Conservation (phyloP, 2,113 vertebrate species). For the Thalassoma bifasciatum region DNA sequence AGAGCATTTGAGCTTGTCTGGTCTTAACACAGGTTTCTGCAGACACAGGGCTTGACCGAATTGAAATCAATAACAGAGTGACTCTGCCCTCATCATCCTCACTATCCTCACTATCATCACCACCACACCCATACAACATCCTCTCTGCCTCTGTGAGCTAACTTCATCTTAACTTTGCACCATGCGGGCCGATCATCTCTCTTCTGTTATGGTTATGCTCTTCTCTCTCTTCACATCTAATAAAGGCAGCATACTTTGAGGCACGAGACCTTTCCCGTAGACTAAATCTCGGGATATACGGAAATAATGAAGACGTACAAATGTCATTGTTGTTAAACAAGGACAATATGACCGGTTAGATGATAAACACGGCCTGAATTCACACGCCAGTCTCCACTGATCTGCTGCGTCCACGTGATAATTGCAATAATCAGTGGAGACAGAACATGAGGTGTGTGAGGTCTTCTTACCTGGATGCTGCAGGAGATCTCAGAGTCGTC, state of each 20-base stretch:
- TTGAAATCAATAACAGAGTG: constrained; percentile 34
- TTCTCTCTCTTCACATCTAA: not conserved
- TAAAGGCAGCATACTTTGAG: not conserved
- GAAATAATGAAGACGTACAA: not conserved
- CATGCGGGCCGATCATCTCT: not conserved
- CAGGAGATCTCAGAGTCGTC: constrained; percentile 95
- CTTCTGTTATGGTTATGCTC: not conserved
- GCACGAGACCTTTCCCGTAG: constrained; percentile 23
- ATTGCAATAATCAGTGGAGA: constrained; percentile 15
- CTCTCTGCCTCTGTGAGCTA: constrained; percentile 21
- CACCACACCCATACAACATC: constrained; percentile 68
- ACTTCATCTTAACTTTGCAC: constrained; percentile 67
- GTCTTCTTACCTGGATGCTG: constrained; percentile 89
- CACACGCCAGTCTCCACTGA: not conserved
- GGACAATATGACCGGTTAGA: not conserved
- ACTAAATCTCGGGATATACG: constrained; percentile 35
- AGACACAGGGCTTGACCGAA: not conserved
- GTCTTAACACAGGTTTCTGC: not conserved
- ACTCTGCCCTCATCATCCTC: constrained; percentile 14
- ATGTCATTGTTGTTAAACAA: not conserved
- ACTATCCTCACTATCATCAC: not conserved
- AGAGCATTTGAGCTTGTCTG: too few species aligned
- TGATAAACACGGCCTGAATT: constrained; percentile 13
- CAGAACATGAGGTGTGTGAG: constrained; percentile 1
- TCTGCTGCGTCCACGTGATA: constrained; percentile 45